Base-by-base conservation (phyloP, 2,888 invertebrate genomes). In the Lumbricus terrestris region DNA sequence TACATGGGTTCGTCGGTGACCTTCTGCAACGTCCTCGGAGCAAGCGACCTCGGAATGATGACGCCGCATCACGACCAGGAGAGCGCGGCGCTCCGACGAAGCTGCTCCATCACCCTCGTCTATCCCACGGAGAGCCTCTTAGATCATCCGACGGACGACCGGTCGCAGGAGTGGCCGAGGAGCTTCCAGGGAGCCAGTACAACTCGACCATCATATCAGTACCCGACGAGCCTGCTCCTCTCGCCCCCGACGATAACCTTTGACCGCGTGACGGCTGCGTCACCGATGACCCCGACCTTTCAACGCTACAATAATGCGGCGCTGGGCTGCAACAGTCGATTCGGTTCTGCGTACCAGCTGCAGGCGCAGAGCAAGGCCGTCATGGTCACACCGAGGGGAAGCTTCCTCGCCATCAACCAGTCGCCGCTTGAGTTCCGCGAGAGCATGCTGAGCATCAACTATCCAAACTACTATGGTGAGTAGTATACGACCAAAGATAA, bases 361-460 rank as follows among this genome's bases (percentile, higher is more conserved):
- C 88, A 85, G 69, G 83, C 40, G 13, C 88, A 91, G 37, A 90
- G 91, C 29, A 91, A 90, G 69, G 88, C 91, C n/a, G 90, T 91
- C 37, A 91, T 92, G 91, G 90, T 92, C 54, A 92, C 91, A 2
- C 92, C 92, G 6, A 82, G 90, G 23, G 92, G 92, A 38, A 92
- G 92, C 83, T 91, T 92, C 23, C 90, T 92, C 42, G 91, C 91
- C 40, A 91, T 91, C 88, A 92, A 91, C 89, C 92, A 91, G 90
- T 88, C 90, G 18, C 92, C 92, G 38, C 88, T 91, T n/a, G 92
- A 92, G 88, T 90, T 92, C 83, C 83, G 92, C 34, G 92, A 92
- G 88, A 91, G 91, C 85, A 92, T 91, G 38, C 91, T 92, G 34
- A 92, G 91, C 88, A 89, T 92, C 89, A 92, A 92, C 90, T 92